phyloP scores from a whole-genome alignment of 2,113 vertebrate genomes.

The Sinocyclocheilus anshuiensis region DNA sequence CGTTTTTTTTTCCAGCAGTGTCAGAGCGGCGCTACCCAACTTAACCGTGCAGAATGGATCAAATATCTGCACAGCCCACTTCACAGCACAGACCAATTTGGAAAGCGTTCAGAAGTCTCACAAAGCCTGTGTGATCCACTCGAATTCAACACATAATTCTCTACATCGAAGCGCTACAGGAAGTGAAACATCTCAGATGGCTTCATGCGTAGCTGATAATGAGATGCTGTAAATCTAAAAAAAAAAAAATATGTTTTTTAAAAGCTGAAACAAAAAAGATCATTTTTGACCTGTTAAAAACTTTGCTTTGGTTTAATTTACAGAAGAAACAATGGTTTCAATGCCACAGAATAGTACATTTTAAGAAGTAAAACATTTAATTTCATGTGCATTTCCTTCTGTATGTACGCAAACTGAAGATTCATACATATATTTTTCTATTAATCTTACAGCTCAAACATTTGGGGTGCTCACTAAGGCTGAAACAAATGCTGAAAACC shows the following conservation, averaged over 20 bases:
- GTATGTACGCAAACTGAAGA: not conserved
- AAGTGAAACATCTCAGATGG: not conserved
- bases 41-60: not conserved
- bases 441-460: constrained; percentile 70
- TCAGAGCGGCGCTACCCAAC: not conserved
- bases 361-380: too few species aligned
- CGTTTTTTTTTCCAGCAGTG: not conserved
- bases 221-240: not conserved
- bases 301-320: not conserved
- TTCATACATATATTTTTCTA: not conserved
- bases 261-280: not conserved
- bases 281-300: not conserved
- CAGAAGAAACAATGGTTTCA: not conserved
- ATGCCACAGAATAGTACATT: not conserved
- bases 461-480: not conserved
- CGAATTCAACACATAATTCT: not conserved
- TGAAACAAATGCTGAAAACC: not conserved
- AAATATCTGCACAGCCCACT: not conserved
- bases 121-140: not conserved
- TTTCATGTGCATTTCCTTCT: not conserved
- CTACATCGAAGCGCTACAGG: not conserved
- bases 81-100: constrained; percentile 7
- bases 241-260: not conserved
- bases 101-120: not conserved
- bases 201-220: not conserved